Evolutionary conservation across 2,113 vertebrate species (phyloP).

Genomic region (Mixornis gularis): DNA sequence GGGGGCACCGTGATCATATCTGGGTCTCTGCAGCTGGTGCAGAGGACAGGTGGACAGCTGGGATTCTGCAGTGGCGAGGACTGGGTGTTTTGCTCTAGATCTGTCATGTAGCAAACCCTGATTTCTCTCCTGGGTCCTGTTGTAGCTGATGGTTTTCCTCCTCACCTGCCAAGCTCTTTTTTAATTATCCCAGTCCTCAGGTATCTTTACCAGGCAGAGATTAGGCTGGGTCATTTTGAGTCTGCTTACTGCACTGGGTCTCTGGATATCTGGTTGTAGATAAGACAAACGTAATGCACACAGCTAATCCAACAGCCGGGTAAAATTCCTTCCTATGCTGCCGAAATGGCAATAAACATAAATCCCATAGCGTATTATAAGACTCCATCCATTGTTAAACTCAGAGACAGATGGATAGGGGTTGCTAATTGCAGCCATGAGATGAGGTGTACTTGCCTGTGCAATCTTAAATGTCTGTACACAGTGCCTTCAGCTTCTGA

Average conservation of each 20-base stretch:
- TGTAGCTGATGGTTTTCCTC: neutral
- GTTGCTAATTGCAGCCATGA: neutral
- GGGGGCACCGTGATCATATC: fast-evolving
- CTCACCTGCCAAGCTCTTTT: neutral
- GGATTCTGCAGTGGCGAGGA: neutral
- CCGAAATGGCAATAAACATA: neutral
- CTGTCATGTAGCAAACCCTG: neutral
- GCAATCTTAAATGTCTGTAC: neutral
- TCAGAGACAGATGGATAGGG: neutral
- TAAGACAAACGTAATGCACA: neutral
- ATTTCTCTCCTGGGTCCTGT: neutral
- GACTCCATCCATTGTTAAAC: neutral
- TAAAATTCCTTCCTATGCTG: neutral
- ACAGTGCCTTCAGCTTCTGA: neutral
- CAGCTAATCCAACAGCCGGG: neutral
- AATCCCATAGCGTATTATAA: neutral
- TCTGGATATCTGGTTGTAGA: neutral
- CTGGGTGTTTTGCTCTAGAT: neutral
- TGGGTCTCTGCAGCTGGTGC: neutral
- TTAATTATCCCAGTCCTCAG: neutral
- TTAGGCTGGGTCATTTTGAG: neutral
- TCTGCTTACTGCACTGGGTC: neutral
- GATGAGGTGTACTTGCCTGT: neutral
- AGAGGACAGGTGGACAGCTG: neutral
- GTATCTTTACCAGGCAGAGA: neutral